phyloP scores from a whole-genome alignment of 2,113 vertebrate genomes.

The Galeopterus variegatus region DNA sequence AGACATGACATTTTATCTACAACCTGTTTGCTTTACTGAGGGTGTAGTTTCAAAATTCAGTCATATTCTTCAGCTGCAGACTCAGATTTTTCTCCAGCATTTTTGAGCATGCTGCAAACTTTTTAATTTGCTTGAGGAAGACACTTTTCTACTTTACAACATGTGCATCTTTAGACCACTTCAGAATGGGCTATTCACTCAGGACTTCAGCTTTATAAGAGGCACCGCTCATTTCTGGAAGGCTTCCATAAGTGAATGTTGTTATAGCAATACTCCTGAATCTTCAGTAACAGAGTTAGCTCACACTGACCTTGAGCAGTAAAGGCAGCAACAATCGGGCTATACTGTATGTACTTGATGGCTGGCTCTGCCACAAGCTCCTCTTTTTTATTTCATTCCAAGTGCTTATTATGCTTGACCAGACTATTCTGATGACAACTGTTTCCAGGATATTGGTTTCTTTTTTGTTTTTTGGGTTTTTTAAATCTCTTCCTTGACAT shows the following conservation, averaged over 20 bases:
- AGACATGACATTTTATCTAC: conserved; percentile 92
- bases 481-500: conserved; percentile 98
- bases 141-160: conserved; percentile 97
- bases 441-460: conserved; percentile 94
- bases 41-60: conserved; percentile 90
- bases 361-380: conserved; percentile 99
- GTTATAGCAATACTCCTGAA: conserved; percentile 99
- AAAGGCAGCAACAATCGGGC: conserved; percentile 98
- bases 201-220: conserved; percentile 99
- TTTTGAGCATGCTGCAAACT: conserved; percentile 99
- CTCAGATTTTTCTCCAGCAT: conserved; percentile 98
- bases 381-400: conserved; percentile 99
- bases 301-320: conserved; percentile 99
- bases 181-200: conserved; percentile 98
- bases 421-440: conserved; percentile 95
- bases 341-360: conserved; percentile 99
- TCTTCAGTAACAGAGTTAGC: conserved; percentile 98
- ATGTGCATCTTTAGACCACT: conserved; percentile 97
- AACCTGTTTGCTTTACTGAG: conserved; percentile 93
- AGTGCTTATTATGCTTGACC: conserved; percentile 97
- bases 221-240: conserved; percentile 99
- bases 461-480: conserved; percentile 82
- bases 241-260: conserved; percentile 99
- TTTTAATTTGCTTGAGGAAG: conserved; percentile 99
- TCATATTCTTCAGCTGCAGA: conserved; percentile 98